Conservation (phyloP, 2,113 vertebrate genomes). For the Antigone vipio region DNA sequence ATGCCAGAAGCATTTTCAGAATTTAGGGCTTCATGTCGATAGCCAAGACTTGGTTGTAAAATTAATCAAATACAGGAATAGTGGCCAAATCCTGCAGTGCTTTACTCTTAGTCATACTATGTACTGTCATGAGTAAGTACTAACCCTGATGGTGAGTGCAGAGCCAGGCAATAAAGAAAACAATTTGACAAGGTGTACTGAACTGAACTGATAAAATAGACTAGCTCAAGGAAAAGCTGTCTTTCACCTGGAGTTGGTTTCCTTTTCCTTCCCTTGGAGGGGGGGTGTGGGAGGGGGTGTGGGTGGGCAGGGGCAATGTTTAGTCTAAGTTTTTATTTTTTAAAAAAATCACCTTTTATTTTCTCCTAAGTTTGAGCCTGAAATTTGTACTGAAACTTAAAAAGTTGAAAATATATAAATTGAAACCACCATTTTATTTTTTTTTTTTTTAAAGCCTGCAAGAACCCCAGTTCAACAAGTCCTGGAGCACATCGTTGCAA, state of each 20-base stretch:
- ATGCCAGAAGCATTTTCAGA: neutral
- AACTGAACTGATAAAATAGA: neutral
- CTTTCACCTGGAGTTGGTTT: slow-evolving; percentile 3
- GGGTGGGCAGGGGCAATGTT: neutral
- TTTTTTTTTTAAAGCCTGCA: neutral
- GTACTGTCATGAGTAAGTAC: neutral
- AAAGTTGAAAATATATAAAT: neutral
- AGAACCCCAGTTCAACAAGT: neutral
- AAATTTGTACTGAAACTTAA: neutral
- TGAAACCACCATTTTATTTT: neutral
- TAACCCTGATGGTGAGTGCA: neutral
- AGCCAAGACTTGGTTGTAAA: neutral
- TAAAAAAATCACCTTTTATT: neutral
- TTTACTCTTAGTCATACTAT: neutral
- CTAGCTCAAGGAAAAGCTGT: neutral
- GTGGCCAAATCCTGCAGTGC: neutral
- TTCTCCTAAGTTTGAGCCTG: neutral
- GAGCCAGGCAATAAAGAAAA: neutral
- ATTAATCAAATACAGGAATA: neutral
- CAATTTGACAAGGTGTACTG: neutral
- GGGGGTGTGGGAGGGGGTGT: neutral
- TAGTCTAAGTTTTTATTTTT: neutral
- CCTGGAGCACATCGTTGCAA: neutral
- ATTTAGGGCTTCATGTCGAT: neutral
- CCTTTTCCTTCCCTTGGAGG: neutral